These are phyloP conservation scores for Pangasius macronema DNA, from an alignment of 2,797 vertebrate genomes.

Conservation along the genomic window DNA sequence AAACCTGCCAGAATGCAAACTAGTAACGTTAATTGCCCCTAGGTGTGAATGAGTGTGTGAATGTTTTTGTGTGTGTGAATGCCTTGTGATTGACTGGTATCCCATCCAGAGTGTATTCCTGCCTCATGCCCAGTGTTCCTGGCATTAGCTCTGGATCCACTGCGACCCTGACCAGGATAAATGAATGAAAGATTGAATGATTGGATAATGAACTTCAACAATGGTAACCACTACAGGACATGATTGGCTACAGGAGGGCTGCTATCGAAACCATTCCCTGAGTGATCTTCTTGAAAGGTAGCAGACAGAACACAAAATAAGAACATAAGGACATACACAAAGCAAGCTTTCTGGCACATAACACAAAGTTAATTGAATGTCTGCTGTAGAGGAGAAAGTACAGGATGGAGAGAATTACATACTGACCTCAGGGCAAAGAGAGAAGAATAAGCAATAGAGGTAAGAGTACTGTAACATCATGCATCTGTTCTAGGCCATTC, in stretches of 20 bases:
- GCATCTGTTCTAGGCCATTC: slow-evolving; percentile 9
- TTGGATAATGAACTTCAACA: background rate
- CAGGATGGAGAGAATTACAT: slow-evolving; percentile 6
- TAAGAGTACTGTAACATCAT: slow-evolving; percentile 28
- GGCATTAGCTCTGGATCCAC: background rate
- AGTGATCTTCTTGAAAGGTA: background rate
- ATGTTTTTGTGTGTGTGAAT: background rate
- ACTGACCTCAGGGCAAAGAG: slow-evolving; percentile 31
- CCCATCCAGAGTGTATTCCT: background rate
- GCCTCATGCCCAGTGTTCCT: background rate
- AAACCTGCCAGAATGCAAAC: background rate
- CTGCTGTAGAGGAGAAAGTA: slow-evolving; percentile 28
- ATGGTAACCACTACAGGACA: background rate
- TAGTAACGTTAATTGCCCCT: background rate
- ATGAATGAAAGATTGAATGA: background rate
- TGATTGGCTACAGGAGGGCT: no score
- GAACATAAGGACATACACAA: slow-evolving; percentile 1
- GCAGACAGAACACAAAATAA: background rate
- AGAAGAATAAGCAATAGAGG: slow-evolving; percentile 14
- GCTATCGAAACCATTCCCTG: background rate
- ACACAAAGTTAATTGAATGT: slow-evolving; percentile 48
- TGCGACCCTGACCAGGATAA: background rate
- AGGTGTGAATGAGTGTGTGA: background rate
- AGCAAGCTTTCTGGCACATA: background rate
- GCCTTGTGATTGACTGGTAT: background rate